Evolutionary conservation across 2,888 invertebrate species (phyloP), one percentile per base, ranked within the genome.

Genomic region (Caenorhabditis angaria): DNA sequence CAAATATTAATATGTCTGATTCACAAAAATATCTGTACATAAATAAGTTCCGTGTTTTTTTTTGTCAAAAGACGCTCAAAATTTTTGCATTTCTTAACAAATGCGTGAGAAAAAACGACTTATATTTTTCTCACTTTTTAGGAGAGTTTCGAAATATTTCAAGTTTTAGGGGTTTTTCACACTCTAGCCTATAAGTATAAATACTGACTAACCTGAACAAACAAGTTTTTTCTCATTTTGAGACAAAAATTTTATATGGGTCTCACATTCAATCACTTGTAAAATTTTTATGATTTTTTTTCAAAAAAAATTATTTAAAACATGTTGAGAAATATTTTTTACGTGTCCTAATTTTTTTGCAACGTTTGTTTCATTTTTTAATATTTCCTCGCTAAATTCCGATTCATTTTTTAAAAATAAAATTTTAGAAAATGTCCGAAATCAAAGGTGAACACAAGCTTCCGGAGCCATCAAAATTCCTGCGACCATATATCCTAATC

Each of bases 381-480:
- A 22, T 5, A 22, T 1, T 0, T n/a, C 14, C 28, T 20, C 8
- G 24, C 10, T 20, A n/a, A n/a, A 8, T 32, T 5, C 32, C 32
- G 10, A 32, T 24, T 25, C 20, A 27, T 22, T 35, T 1, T 60
- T 63, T 35, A 35, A 32, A 10, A 32, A n/a, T 63, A 63, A 68
- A 60, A 63, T 55, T 58, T 22, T 14, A n/a, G 47, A 58, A 65
- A 27, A 69, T 69, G 64, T 25, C 60, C 24, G 59, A 70, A 56
- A 53, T 41, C 18, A 18, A 18, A 5, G 41, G 41, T 2, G 41
- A 41, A 14, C 18, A 41, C 14, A 18, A 41, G 18, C 18, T 41
- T 12, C 41, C 41, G 18, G 3, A 12, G 18, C 41, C 41, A 18
- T 41, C 41, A 41, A 41, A 41, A 41, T 41, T 41, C 18, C 14